A percentile compares a stretch with the other conserved stretches of the same genome.
Conservation (phyloP, 2,888 invertebrate genomes). For the Oxytorus armatus region DNA sequence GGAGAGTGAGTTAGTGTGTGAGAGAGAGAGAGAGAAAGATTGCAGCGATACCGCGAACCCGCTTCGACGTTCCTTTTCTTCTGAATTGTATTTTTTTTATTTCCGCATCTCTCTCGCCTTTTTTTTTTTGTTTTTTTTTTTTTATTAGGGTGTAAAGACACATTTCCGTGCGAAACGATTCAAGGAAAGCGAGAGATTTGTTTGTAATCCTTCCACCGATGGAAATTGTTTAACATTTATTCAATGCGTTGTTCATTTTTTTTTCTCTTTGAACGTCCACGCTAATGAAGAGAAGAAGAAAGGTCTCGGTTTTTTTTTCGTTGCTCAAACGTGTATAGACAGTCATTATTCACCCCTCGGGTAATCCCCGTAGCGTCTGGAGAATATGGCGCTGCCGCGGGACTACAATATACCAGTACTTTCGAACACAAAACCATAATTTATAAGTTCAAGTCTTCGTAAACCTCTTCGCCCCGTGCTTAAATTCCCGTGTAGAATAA, state of each 20-base stretch:
- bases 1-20: conserved; percentile 11
- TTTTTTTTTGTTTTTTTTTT: conserved; percentile 24
- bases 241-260: conserved; percentile 1
- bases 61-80: conserved; percentile 56
- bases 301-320: background rate
- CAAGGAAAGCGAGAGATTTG: conserved; percentile 33
- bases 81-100: conserved; percentile 41
- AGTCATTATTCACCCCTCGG: conserved; percentile 59
- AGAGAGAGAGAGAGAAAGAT: conserved; percentile 25
- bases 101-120: background rate
- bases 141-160: conserved; percentile 11
- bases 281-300: background rate
- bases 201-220: conserved; percentile 39
- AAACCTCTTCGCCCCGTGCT: conserved; percentile 41
- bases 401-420: conserved; percentile 37
- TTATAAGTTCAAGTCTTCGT: conserved; percentile 67
- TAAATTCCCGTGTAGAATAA: conserved; percentile 10
- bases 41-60: conserved; percentile 47
- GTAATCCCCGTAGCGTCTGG: conserved; percentile 66
- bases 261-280: conserved; percentile 2
- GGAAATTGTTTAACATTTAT: conserved; percentile 51
- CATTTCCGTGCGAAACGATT: conserved; percentile 21
- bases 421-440: conserved; percentile 63
- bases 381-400: conserved; percentile 60
- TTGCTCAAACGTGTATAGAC: conserved; percentile 17